Percentiles rank a stretch among this genome's conserved stretches.
These are phyloP conservation scores for Bursaphelenchus mucronatus DNA, from an alignment of 1,140 invertebrate species.

Conservation along the genomic window DNA sequence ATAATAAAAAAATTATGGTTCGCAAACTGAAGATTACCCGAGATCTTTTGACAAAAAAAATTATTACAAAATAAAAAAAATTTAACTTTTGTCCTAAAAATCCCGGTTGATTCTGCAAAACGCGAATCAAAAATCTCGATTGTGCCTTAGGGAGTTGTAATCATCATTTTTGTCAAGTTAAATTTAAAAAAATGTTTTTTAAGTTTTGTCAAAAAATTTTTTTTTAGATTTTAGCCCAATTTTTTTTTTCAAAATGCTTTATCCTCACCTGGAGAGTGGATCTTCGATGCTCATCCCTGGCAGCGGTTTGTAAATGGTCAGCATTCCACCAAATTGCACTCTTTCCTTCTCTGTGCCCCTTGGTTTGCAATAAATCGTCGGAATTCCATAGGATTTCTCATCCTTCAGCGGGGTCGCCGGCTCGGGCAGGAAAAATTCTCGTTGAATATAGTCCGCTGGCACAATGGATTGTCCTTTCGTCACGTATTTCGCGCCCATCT, in stretches of 20 bases:
- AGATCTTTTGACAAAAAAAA: no score
- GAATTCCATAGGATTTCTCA: background rate
- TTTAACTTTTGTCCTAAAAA: no score
- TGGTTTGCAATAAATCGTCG: slow-evolving; percentile 15
- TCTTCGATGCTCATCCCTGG: slow-evolving; percentile 22
- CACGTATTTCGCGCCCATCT: slow-evolving; percentile 39
- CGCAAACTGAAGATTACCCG: no score
- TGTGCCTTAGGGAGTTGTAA: no score
- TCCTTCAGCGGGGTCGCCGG: background rate
- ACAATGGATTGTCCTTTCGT: slow-evolving; percentile 14
- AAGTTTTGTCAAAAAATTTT: no score
- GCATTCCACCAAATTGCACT: slow-evolving; percentile 17
- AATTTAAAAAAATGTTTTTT: no score
- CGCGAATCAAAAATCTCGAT: no score
- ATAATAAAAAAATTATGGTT: no score
- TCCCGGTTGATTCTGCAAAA: no score
- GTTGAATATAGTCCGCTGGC: slow-evolving; percentile 22
- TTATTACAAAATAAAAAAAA: no score
- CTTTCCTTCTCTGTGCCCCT: slow-evolving; percentile 15
- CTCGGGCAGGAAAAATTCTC: slow-evolving; percentile 21
- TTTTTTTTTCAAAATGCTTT: slow-evolving; percentile 16
- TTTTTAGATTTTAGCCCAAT: slow-evolving; percentile 2
- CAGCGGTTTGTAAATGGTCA: slow-evolving; percentile 13
- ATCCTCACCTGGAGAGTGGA: slow-evolving; percentile 21
- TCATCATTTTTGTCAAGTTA: no score